Evolutionary conservation across 2,113 vertebrate species (phyloP), one percentile per base, ranked within the genome.

Genomic region (Mobula birostris): DNA sequence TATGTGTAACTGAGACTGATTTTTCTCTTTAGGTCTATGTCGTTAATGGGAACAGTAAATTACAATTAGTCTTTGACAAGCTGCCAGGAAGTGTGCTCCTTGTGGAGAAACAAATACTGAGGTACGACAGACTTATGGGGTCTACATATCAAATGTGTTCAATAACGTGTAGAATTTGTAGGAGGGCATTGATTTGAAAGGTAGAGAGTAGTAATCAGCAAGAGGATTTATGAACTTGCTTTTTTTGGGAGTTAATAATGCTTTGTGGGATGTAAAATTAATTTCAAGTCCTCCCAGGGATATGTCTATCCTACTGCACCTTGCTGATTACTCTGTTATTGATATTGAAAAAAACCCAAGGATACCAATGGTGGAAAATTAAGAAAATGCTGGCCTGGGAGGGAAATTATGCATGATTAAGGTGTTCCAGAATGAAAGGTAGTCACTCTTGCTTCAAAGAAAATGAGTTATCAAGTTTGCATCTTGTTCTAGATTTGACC

Each of bases 61-160:
- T 93, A 48, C 91, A 93, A 56, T 7, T 93, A 7, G 40, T 76
- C 29, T 93, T 93, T 76, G 91, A 93, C 70, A 72, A 70, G 24
- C 36, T 24, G 5, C 91, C 70, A 74, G 91, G 91, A 93, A 93
- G 36, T 93, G 68, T 93, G 91, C 70, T 93, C 21, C 91, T 93
- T 12, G 48, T 74, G 72, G 36, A 93, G 70, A 74, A 93, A 40
- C 32, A 93, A 74, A 93, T 74, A 93, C 68, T 93, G 70, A 76
- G 91, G 91, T 93, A 56, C 3, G 66, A 5, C 90, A 72, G 32
- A 27, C 19, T 40, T 72, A 72, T n/a, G 7, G 66, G 87, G 63
- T 1, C n/a, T 72, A 40, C 24, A 12, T 29, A 74, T 56, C 19
- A 74, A 74, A 56, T 74, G 9, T 93, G 36, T 74, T 93, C 48